Percentiles rank a stretch among this genome's conserved stretches.
Evolutionary conservation across 2,888 invertebrate genomes (phyloP).

Genomic region (Mycalesis mineus): DNA sequence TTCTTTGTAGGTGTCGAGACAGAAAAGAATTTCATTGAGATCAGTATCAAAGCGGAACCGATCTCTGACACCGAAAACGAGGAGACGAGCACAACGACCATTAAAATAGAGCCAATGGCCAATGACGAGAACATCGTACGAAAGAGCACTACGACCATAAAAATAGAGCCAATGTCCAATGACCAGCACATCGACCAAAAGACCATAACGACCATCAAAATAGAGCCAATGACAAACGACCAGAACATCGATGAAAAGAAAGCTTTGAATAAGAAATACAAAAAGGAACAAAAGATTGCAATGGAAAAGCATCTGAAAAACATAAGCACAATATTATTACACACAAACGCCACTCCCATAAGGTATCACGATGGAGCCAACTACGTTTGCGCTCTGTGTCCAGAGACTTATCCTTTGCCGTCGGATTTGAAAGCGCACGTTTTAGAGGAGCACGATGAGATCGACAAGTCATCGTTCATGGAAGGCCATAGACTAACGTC

Average conservation of each 20-base stretch:
- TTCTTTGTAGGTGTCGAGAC: slow-evolving; percentile 27
- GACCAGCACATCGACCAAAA: slow-evolving; percentile 1
- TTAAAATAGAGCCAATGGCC: slow-evolving; percentile 17
- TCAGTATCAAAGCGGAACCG: slow-evolving; percentile 25
- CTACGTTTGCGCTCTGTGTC: slow-evolving; percentile 21
- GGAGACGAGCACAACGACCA: not conserved
- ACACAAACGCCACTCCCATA: slow-evolving; percentile 53
- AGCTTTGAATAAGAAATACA: slow-evolving; percentile 17
- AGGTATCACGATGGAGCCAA: slow-evolving; percentile 24
- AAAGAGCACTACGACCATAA: not conserved
- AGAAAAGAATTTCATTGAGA: slow-evolving; percentile 22
- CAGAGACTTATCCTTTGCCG: slow-evolving; percentile 20
- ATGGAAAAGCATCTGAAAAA: slow-evolving; percentile 43
- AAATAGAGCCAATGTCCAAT: slow-evolving; percentile 15
- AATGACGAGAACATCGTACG: no score
- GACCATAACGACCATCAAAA: slow-evolving; percentile 7
- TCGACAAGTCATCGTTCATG: slow-evolving; percentile 37
- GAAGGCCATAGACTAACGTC: slow-evolving; percentile 41
- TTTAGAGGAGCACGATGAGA: slow-evolving; percentile 23
- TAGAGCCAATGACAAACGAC: slow-evolving; percentile 11
- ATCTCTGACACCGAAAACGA: slow-evolving; percentile 23
- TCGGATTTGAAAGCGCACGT: slow-evolving; percentile 22
- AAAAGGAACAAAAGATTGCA: slow-evolving; percentile 20
- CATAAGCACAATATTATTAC: slow-evolving; percentile 41
- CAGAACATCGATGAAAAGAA: slow-evolving; percentile 7